A percentile compares a stretch with the other conserved stretches of the same genome.
Conservation (phyloP, 2,797 vertebrate species). For the Paramormyrops hopkinsi region DNA sequence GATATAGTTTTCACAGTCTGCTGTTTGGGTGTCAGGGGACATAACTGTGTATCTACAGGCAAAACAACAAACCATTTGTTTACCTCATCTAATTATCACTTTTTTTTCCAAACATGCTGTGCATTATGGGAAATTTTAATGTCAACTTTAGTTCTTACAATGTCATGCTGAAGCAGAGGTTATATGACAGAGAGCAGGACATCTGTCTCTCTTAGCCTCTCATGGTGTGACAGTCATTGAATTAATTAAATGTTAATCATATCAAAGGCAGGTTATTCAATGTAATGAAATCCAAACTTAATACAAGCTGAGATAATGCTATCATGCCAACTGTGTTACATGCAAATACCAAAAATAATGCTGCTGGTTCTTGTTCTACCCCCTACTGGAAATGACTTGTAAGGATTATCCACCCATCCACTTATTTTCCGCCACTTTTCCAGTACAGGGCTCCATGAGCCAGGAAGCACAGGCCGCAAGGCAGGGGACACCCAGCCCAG, state of each 20-base stretch:
- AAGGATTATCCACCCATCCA: background rate
- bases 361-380: background rate
- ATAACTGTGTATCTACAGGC: background rate
- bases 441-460: background rate
- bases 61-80: constrained; percentile 11
- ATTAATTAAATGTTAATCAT: background rate
- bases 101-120: background rate
- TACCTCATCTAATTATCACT: constrained; percentile 9
- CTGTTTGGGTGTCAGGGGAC: constrained; percentile 8
- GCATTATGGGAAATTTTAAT: background rate
- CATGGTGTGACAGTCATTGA: background rate
- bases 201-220: constrained; percentile 1
- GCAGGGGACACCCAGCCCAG: background rate
- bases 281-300: constrained; percentile 5
- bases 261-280: background rate
- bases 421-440: background rate
- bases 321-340: background rate
- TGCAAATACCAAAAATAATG: background rate
- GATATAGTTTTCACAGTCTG: constrained; percentile 20
- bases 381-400: background rate
- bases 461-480: background rate
- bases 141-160: background rate
- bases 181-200: background rate
- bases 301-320: background rate
- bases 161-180: background rate